These are phyloP conservation scores for Habroteleia sp. DNA, from an alignment of 2,888 invertebrate genomes.

Conservation along the genomic window DNA sequence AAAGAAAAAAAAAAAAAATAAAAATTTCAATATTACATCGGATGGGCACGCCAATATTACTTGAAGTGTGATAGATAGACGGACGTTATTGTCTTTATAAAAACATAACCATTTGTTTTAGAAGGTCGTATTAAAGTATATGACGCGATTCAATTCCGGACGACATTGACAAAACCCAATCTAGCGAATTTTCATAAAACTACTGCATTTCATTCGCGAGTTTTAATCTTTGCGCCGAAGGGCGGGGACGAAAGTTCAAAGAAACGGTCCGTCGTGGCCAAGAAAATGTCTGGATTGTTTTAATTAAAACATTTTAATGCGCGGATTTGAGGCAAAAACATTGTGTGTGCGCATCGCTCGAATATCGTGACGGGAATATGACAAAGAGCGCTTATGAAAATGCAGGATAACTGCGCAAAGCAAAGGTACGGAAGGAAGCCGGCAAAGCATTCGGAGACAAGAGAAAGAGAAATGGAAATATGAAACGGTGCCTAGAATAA, in stretches of 20 bases:
- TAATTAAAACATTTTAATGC: constrained; percentile 46
- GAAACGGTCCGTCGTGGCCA: too few relatives aligned
- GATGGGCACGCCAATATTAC: constrained; percentile 78
- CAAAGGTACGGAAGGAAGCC: constrained; percentile 61
- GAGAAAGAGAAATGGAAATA: constrained; percentile 72
- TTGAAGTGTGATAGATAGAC: constrained; percentile 79
- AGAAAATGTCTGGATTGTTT: too few relatives aligned
- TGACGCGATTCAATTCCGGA: constrained; percentile 57
- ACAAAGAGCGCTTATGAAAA: constrained; percentile 65
- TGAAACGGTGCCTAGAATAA: constrained; percentile 72
- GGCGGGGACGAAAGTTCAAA: too few relatives aligned
- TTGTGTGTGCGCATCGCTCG: constrained; percentile 17
- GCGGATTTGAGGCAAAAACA: constrained; percentile 31
- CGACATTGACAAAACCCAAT: constrained; percentile 58
- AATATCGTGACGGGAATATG: constrained; percentile 40
- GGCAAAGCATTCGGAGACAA: constrained; percentile 62
- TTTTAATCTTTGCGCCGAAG: constrained; percentile 39
- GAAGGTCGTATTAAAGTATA: constrained; percentile 71
- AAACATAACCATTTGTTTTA: constrained; percentile 79
- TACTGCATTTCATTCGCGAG: constrained; percentile 31
- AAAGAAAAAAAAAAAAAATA: constrained; percentile 71
- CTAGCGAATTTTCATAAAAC: constrained; percentile 49
- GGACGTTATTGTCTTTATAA: constrained; percentile 80
- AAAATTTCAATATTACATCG: constrained; percentile 80
- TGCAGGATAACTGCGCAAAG: constrained; percentile 54